Conservation (phyloP, 2,888 invertebrate genomes). For the Mimas tiliae region DNA sequence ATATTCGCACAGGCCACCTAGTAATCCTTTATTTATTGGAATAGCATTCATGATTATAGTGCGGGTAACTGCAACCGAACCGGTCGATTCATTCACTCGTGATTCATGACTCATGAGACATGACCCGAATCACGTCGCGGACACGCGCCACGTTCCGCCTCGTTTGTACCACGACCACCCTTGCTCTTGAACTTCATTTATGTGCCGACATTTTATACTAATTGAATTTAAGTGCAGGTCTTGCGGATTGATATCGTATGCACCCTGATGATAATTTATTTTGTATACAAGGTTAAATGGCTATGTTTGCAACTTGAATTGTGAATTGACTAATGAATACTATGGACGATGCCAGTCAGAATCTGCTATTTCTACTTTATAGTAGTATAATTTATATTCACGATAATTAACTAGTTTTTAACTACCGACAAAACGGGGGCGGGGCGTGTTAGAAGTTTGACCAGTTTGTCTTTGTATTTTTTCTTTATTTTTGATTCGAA, state of each 20-base stretch:
- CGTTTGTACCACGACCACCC: constrained; percentile 31
- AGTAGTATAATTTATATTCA: no score
- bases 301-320: no score
- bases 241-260: neutral
- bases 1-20: no score
- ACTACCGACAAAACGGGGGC: no score
- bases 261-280: neutral
- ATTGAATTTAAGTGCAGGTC: constrained; percentile 22
- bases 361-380: no score
- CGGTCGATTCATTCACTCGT: constrained; percentile 30
- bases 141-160: constrained; percentile 41
- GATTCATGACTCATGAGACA: constrained; percentile 42
- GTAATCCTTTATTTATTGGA: neutral
- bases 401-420: no score
- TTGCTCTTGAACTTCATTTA: constrained; percentile 28
- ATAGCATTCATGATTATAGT: neutral
- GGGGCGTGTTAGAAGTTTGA: no score
- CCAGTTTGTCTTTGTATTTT: no score
- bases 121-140: constrained; percentile 40
- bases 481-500: no score
- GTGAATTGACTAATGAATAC: no score
- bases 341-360: no score
- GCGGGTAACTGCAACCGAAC: neutral
- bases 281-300: neutral
- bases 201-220: constrained; percentile 27